These are phyloP conservation scores for Ifrita kowaldi DNA, from an alignment of 2,113 vertebrate species.

Conservation along the genomic window DNA sequence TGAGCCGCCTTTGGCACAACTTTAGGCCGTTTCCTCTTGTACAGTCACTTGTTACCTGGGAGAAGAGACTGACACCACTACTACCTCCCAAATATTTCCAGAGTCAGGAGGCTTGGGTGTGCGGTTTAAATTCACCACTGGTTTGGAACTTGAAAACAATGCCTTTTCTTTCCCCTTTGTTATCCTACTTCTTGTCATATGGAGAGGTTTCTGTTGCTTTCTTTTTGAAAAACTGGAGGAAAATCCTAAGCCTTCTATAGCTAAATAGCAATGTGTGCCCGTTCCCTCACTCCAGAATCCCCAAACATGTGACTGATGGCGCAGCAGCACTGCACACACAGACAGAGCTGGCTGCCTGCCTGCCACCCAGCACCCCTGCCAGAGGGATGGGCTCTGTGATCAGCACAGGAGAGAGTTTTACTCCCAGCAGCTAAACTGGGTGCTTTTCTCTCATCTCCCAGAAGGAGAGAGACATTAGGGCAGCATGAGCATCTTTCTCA, in stretches of 20 bases:
- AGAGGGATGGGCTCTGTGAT: neutral
- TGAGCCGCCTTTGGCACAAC: neutral
- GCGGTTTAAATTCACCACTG: neutral
- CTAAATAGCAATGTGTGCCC: neutral
- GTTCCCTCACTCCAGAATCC: neutral
- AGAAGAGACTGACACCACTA: accelerated
- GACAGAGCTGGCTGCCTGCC: neutral
- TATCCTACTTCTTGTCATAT: neutral
- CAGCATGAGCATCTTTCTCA: neutral
- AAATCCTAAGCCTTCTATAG: neutral
- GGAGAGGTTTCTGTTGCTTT: neutral
- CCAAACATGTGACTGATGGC: neutral
- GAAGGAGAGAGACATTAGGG: neutral
- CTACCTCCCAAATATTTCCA: neutral
- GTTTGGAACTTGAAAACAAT: neutral
- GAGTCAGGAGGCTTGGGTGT: neutral
- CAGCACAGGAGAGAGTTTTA: neutral
- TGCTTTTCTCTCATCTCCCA: neutral
- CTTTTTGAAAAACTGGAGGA: neutral
- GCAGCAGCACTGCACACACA: neutral
- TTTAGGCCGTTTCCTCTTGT: neutral
- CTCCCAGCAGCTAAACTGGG: neutral
- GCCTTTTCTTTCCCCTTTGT: neutral
- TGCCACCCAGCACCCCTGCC: neutral
- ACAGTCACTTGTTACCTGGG: neutral